phyloP scores from a whole-genome alignment of 2,888 invertebrate genomes.

The Ephialtes manifestator region DNA sequence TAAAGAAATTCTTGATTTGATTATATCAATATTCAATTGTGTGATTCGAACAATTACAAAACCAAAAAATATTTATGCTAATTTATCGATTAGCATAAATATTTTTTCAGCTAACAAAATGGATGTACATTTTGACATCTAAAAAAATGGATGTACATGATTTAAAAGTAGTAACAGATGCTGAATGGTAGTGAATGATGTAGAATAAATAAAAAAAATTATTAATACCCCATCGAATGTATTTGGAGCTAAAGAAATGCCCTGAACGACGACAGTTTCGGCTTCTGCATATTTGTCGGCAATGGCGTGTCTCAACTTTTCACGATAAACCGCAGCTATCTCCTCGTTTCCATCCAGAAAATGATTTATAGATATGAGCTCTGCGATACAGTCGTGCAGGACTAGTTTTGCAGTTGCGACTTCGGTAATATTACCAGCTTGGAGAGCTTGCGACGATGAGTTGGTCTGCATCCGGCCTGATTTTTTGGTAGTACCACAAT shows the following conservation, averaged over 20 bases:
- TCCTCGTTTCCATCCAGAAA: conserved; percentile 63
- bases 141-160: too few species aligned
- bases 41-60: too few species aligned
- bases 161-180: too few species aligned
- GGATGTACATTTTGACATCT: too few species aligned
- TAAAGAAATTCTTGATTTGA: too few species aligned
- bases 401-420: conserved; percentile 46
- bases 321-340: conserved; percentile 47
- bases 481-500: conserved; percentile 31
- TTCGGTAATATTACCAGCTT: conserved; percentile 39
- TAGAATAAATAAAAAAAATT: neutral
- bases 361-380: conserved; percentile 58
- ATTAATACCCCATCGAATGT: conserved; percentile 37
- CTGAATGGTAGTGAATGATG: neutral
- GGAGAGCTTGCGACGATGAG: conserved; percentile 53
- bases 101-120: too few species aligned
- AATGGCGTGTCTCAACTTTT: conserved; percentile 49
- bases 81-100: too few species aligned
- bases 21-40: too few species aligned
- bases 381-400: conserved; percentile 61
- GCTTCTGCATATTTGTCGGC: conserved; percentile 11
- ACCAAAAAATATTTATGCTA: too few species aligned
- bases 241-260: conserved; percentile 4
- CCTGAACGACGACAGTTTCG: conserved; percentile 37
- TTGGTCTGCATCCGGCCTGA: conserved; percentile 20